A percentile compares a stretch with the other conserved stretches of the same genome.
These are phyloP conservation scores for Pteropus alecto DNA, from an alignment of 2,113 vertebrate genomes.

Conservation along the genomic window DNA sequence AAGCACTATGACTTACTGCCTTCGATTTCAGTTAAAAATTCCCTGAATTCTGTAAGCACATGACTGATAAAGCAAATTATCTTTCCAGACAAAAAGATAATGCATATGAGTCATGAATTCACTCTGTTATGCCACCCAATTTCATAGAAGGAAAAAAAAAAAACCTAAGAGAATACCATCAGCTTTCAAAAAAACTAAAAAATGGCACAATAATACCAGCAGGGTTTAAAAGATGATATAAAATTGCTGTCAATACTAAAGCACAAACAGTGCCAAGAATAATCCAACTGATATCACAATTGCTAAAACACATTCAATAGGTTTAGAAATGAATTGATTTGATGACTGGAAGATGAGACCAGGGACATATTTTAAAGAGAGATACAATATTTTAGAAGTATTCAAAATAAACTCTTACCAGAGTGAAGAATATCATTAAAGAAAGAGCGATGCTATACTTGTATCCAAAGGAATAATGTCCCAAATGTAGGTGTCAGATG, in stretches of 20 bases:
- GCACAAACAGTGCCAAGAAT: neutral
- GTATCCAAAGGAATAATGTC: neutral
- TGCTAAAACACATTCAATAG: neutral
- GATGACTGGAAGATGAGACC: neutral
- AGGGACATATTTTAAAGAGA: neutral
- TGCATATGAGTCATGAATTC: neutral
- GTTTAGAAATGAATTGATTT: neutral
- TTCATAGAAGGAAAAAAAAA: neutral
- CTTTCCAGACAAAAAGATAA: neutral
- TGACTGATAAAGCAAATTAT: neutral
- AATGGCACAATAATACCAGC: neutral
- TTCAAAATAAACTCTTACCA: neutral
- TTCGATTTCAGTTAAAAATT: neutral
- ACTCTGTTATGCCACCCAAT: neutral
- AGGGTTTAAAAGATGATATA: neutral
- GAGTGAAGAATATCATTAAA: neutral
- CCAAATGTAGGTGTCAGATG: neutral
- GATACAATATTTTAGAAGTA: neutral
- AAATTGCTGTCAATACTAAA: neutral
- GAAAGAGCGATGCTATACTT: neutral
- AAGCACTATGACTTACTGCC: slow-evolving; percentile 1
- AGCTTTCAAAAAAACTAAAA: neutral
- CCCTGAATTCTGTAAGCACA: neutral
- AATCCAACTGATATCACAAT: neutral
- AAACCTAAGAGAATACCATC: neutral